Evolutionary conservation across 1,140 invertebrate species (phyloP).

Genomic region (Mactra quadrangularis): DNA sequence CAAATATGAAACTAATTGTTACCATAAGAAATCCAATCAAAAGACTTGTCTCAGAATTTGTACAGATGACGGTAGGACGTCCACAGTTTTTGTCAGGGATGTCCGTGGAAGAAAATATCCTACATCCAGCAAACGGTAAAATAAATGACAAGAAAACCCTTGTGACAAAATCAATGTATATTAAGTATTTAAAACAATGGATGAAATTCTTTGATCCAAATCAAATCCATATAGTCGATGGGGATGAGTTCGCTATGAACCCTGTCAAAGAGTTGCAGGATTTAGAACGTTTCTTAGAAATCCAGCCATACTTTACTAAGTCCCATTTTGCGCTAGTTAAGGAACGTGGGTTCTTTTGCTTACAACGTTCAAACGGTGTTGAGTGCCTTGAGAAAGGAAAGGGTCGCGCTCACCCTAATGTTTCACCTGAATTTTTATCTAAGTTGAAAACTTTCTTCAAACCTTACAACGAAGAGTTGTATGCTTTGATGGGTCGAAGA

Average conservation of each 20-base stretch:
- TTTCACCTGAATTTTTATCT: background rate
- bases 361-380: background rate
- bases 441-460: slow-evolving; percentile 8
- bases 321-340: slow-evolving; percentile 6
- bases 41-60: slow-evolving; percentile 17
- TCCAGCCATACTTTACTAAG: background rate
- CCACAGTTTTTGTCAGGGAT: slow-evolving; percentile 7
- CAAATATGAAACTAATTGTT: slow-evolving; percentile 28
- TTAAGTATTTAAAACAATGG: slow-evolving; percentile 17
- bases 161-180: slow-evolving; percentile 28
- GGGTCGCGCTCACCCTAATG: slow-evolving; percentile 4
- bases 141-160: slow-evolving; percentile 29
- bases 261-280: slow-evolving; percentile 8
- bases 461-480: slow-evolving; percentile 14
- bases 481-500: background rate
- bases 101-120: slow-evolving; percentile 4
- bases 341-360: slow-evolving; percentile 24
- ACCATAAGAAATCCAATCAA: background rate
- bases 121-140: slow-evolving; percentile 7
- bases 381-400: slow-evolving; percentile 34
- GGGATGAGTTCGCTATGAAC: slow-evolving; percentile 7
- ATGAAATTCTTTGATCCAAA: background rate
- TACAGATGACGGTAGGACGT: slow-evolving; percentile 8
- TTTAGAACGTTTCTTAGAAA: slow-evolving; percentile 20
- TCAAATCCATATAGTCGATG: slow-evolving; percentile 33